Conservation (phyloP, 2,888 invertebrate genomes). For the Pristionchus fissidentatus region DNA sequence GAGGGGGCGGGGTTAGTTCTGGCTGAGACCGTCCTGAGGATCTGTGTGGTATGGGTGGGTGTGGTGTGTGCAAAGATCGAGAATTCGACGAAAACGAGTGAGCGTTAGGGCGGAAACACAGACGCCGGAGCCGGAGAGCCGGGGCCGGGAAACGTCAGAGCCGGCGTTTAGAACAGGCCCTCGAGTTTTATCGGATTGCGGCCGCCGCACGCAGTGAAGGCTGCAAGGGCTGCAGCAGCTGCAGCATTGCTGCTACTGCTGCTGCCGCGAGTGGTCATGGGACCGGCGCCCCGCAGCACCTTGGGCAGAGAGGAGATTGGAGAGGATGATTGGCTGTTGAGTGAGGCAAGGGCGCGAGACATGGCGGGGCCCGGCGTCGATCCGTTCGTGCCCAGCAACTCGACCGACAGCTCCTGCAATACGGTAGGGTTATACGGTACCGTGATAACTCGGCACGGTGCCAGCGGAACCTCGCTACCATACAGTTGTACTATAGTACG, state of each 20-base stretch:
- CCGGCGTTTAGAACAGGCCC: conserved; percentile 20
- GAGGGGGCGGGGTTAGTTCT: background rate
- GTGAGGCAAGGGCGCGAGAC: conserved; percentile 65
- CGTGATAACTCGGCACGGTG: background rate
- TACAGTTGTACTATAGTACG: background rate
- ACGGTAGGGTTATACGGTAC: background rate
- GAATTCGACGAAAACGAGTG: background rate
- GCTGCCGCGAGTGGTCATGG: background rate
- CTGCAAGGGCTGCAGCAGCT: background rate
- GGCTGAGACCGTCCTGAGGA: conserved; percentile 39
- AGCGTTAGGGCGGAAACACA: conserved; percentile 26
- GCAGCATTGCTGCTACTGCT: background rate
- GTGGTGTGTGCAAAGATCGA: background rate
- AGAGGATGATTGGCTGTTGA: conserved; percentile 51
- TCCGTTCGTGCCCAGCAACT: conserved; percentile 72
- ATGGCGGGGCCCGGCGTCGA: conserved; percentile 73
- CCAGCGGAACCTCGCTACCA: conserved; percentile 25
- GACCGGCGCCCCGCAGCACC: background rate
- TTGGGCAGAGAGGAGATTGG: conserved; percentile 16
- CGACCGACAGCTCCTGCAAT: conserved; percentile 72
- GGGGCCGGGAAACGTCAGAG: background rate
- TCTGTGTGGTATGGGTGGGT: background rate
- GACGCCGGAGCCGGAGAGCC: background rate
- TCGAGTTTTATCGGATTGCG: conserved; percentile 16
- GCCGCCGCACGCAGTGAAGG: background rate